Percentiles rank a stretch among this genome's conserved stretches.
phyloP scores from a whole-genome alignment of 2,888 invertebrate genomes.

The Temnothorax rugatulus region DNA sequence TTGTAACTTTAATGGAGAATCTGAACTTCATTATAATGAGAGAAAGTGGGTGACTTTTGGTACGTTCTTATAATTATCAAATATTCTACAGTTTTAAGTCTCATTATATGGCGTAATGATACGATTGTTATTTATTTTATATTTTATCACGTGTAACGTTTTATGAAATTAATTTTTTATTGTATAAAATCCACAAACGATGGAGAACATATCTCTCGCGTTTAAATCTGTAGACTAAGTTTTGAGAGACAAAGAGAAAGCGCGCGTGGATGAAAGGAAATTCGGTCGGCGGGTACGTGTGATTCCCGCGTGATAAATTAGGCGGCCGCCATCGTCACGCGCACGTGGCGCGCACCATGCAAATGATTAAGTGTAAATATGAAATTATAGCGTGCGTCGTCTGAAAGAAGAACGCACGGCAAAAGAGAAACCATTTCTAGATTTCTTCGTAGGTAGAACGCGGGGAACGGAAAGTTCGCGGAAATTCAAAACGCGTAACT shows the following conservation, averaged over 20 bases:
- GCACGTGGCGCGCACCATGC: constrained; percentile 37
- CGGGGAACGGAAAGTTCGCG: background rate
- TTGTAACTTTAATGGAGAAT: background rate
- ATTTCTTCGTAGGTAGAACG: background rate
- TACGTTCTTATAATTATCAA: background rate
- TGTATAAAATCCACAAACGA: background rate
- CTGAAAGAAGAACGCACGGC: background rate
- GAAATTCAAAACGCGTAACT: background rate
- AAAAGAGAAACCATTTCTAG: constrained; percentile 30
- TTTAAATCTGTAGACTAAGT: constrained; percentile 13
- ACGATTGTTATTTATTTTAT: background rate
- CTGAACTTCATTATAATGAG: background rate
- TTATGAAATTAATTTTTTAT: background rate
- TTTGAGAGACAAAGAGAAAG: constrained; percentile 44
- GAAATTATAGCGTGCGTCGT: constrained; percentile 25
- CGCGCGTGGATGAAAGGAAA: constrained; percentile 50
- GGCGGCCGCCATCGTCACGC: constrained; percentile 37
- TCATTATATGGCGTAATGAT: background rate
- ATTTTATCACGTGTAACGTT: background rate
- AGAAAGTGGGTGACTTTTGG: constrained; percentile 27
- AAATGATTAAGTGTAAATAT: constrained; percentile 49
- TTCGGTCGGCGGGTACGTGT: constrained; percentile 37
- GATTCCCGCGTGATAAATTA: constrained; percentile 51
- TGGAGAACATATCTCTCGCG: background rate
- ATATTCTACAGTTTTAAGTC: background rate